These are phyloP conservation scores for Venustaconcha ellipsiformis DNA, from an alignment of 1,140 invertebrate genomes.

Conservation along the genomic window DNA sequence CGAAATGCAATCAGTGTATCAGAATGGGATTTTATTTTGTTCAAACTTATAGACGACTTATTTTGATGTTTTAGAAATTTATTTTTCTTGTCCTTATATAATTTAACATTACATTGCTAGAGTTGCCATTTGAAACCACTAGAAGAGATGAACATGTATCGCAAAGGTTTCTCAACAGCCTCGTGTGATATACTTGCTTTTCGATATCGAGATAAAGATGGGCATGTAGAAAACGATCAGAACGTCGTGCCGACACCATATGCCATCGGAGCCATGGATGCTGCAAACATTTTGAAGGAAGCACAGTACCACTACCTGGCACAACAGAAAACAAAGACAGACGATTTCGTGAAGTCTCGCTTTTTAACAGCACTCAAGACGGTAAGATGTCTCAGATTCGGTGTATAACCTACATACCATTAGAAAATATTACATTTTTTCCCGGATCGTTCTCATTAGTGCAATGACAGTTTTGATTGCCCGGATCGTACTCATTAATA, in stretches of 20 bases:
- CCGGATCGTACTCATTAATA: too few species aligned
- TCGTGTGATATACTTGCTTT: slow-evolving; percentile 53
- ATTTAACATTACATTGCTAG: background rate
- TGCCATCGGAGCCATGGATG: slow-evolving; percentile 40
- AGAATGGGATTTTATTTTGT: too few species aligned
- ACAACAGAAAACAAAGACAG: slow-evolving; percentile 15
- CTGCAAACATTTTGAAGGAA: slow-evolving; percentile 40
- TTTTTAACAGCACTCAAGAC: slow-evolving; percentile 41
- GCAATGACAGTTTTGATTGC: too few species aligned
- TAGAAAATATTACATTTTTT: background rate
- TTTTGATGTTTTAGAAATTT: too few species aligned
- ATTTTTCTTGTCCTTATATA: too few species aligned
- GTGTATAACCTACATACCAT: background rate
- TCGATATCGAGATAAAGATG: slow-evolving; percentile 43
- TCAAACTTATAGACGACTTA: too few species aligned
- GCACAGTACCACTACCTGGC: slow-evolving; percentile 49
- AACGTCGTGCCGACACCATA: background rate
- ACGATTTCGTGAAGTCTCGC: slow-evolving; percentile 26
- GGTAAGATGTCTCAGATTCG: slow-evolving; percentile 23
- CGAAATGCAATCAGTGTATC: too few species aligned
- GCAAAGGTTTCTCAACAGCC: slow-evolving; percentile 47
- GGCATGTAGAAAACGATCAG: background rate
- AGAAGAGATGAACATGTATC: slow-evolving; percentile 52
- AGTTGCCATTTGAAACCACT: slow-evolving; percentile 39
- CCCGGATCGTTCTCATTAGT: too few species aligned